Conservation (phyloP, 1,140 invertebrate genomes). For the Bombus ignitus region DNA sequence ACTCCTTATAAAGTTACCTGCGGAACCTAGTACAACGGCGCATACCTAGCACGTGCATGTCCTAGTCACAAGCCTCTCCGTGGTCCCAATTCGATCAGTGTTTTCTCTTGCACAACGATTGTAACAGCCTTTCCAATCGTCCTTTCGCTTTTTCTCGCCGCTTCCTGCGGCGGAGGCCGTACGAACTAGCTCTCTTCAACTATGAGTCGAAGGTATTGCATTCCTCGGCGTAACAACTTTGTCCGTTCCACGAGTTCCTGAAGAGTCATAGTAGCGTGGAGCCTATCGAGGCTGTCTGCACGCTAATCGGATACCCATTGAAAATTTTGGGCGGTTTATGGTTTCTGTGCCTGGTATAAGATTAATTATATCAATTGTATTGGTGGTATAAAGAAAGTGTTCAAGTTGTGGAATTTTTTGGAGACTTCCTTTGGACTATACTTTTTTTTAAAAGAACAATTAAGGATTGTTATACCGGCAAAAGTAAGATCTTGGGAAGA, state of each 20-base stretch:
- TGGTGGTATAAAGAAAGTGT: background rate
- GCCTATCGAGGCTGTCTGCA: background rate
- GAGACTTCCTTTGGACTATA: background rate
- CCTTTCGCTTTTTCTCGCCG: conserved; percentile 59
- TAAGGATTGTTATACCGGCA: background rate
- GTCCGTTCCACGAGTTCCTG: background rate
- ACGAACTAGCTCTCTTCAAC: background rate
- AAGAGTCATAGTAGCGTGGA: background rate
- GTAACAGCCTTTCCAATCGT: conserved; percentile 50
- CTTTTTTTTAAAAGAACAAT: background rate
- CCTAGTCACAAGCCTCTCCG: conserved; percentile 22
- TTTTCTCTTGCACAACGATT: conserved; percentile 43
- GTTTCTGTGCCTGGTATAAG: background rate
- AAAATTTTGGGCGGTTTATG: background rate
- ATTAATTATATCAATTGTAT: background rate
- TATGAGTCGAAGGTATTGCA: background rate
- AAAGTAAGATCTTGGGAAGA: background rate
- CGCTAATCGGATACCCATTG: background rate
- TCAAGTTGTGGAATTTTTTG: background rate
- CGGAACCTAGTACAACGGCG: background rate
- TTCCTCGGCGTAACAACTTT: background rate
- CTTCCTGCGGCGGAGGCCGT: background rate
- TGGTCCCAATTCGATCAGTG: conserved; percentile 38
- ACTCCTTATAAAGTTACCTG: conserved; percentile 2
- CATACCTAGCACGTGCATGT: conserved; percentile 48